phyloP scores from a whole-genome alignment of 2,113 vertebrate species.

The Bujurquina vittata region DNA sequence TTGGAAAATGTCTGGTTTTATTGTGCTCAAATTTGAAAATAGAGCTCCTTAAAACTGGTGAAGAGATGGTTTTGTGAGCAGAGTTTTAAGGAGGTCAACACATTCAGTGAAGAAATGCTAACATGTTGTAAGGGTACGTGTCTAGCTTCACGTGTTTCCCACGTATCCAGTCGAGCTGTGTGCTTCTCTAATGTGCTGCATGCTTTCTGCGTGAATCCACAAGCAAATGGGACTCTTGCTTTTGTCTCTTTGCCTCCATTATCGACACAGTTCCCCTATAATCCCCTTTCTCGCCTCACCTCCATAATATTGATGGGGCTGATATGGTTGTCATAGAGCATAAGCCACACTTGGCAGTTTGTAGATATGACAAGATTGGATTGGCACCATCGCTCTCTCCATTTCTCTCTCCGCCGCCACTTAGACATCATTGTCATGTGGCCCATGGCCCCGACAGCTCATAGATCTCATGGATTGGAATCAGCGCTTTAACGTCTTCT shows the following conservation, averaged over 20 bases:
- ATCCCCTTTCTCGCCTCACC: constrained; percentile 40
- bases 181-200: background rate
- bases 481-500: constrained; percentile 16
- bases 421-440: constrained; percentile 23
- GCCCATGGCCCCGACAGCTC: constrained; percentile 27
- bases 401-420: background rate
- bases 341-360: constrained; percentile 39
- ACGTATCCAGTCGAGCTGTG: background rate
- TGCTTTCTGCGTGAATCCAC: background rate
- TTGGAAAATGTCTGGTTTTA: background rate
- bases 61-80: background rate
- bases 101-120: background rate
- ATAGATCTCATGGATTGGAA: constrained; percentile 28
- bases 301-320: constrained; percentile 32
- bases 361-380: constrained; percentile 45
- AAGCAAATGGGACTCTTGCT: background rate
- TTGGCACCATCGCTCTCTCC: constrained; percentile 10
- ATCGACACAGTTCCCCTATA: constrained; percentile 17
- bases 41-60: background rate
- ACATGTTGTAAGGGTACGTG: background rate
- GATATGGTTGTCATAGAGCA: constrained; percentile 37
- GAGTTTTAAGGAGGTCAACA: no score
- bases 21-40: background rate
- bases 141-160: background rate
- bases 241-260: constrained; percentile 18